Evolutionary conservation across 2,888 invertebrate species (phyloP), one percentile per base, ranked within the genome.

Genomic region (Stenurella melanura): DNA sequence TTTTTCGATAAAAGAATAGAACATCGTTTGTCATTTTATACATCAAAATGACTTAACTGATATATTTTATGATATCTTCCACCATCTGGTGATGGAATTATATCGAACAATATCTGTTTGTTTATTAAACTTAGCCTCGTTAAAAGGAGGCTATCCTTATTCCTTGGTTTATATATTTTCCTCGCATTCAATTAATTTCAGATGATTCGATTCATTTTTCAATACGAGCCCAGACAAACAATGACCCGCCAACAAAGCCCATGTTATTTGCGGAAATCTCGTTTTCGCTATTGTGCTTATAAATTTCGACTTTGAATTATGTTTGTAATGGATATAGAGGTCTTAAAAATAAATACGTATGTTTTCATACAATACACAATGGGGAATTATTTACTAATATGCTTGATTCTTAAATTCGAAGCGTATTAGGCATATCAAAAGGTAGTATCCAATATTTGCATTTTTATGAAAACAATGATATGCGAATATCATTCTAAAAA

Each of bases 181-280:
- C 64, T 64, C 19, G 17, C 38, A 18, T 64, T 38, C 64, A 64
- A 64, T 64, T 64, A 64, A 42, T 64, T 18, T 64, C 64, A 18
- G 34, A 64, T 42, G 42, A 38, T 64, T 64, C 64, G 64, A 64
- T 64, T 64, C 64, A 64, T 64, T 64, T 64, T 64, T 64, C 64
- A 42, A 64, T 64, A 64, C 38, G 64, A 64, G 11, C 19, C 18
- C 17, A 64, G 42, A 64, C 64, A 64, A 42, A 64, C 42, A 64
- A 42, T 19, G 38, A 18, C 17, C 12, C 11, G 18, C 18, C 64
- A 64, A 61, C 64, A 64, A 64, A 42, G 64, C 64, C 17, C 38
- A 61, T 42, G 38, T 64, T 42, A 64, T 64, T 64, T 42, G 64
- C 34, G 19, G 64, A 42, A 64, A 64, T 64, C 64, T 34, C 38